A percentile compares a stretch with the other conserved stretches of the same genome.
Conservation (phyloP, 2,888 invertebrate genomes). For the Pyrochroa serraticornis region DNA sequence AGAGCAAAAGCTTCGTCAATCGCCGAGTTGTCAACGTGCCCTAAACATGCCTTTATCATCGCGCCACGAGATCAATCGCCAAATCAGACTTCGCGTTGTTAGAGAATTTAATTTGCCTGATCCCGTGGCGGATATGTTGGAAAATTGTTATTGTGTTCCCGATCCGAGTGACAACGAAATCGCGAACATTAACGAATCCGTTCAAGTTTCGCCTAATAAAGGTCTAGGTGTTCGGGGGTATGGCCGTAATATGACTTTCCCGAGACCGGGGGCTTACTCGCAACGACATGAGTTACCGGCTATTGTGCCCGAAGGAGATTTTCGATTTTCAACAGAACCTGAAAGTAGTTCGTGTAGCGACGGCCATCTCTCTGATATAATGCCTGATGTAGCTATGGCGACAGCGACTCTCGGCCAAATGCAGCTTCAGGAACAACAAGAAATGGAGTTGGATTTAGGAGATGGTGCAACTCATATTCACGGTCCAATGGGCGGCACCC, state of each 20-base stretch:
- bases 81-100: constrained; percentile 86
- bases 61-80: constrained; percentile 75
- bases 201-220: constrained; percentile 58
- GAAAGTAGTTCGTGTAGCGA: constrained; percentile 68
- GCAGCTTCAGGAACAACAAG: constrained; percentile 66
- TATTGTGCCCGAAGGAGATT: constrained; percentile 69
- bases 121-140: constrained; percentile 78
- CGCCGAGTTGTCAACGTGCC: constrained; percentile 81
- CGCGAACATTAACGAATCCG: constrained; percentile 39
- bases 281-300: constrained; percentile 69
- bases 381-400: constrained; percentile 94
- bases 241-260: constrained; percentile 69
- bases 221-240: constrained; percentile 57
- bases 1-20: constrained; percentile 80
- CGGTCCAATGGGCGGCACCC: constrained; percentile 41
- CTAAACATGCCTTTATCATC: constrained; percentile 76
- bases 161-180: constrained; percentile 52
- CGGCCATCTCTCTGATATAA: constrained; percentile 78
- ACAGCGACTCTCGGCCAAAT: constrained; percentile 75
- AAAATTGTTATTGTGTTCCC: constrained; percentile 58
- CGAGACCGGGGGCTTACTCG: constrained; percentile 59
- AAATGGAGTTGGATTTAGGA: constrained; percentile 83
- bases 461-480: constrained; percentile 78
- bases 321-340: constrained; percentile 55
- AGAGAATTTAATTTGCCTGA: constrained; percentile 95